Evolutionary conservation across 2,888 invertebrate species (phyloP).

Genomic region (Caenorhabditis sp.): DNA sequence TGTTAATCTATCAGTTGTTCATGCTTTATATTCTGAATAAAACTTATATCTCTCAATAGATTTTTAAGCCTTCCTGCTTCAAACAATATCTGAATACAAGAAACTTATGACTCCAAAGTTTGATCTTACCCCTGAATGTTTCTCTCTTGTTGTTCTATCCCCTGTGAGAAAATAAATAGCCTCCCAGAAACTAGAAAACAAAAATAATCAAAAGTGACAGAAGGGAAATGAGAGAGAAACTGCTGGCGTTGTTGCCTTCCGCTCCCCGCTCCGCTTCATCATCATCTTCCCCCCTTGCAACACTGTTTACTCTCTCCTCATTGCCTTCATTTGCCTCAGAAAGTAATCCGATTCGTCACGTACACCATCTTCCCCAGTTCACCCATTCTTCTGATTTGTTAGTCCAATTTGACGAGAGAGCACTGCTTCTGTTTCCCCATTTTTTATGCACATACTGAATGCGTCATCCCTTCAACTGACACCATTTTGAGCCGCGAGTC

Average conservation of each 20-base stretch:
- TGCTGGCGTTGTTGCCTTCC: no score
- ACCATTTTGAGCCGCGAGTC: slow-evolving; percentile 14
- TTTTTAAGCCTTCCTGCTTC: not conserved
- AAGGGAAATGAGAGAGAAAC: slow-evolving; percentile 21
- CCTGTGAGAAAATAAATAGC: no score
- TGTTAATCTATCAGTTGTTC: slow-evolving; percentile 1
- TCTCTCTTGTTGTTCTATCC: not conserved
- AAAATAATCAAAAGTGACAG: slow-evolving; percentile 37
- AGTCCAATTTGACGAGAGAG: slow-evolving; percentile 23
- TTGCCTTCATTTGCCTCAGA: slow-evolving; percentile 10
- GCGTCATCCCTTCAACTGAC: slow-evolving; percentile 14
- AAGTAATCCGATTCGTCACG: slow-evolving; percentile 30
- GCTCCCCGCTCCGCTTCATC: no score
- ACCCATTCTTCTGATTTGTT: slow-evolving; percentile 39
- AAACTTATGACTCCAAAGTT: no score
- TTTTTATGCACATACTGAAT: slow-evolving; percentile 49
- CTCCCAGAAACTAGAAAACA: slow-evolving; percentile 1
- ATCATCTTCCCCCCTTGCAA: slow-evolving; percentile 15
- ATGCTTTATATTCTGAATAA: no score
- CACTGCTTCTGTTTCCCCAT: slow-evolving; percentile 16
- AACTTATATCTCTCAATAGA: not conserved
- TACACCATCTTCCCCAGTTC: slow-evolving; percentile 15
- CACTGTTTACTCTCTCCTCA: slow-evolving; percentile 30
- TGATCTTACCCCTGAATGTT: no score
- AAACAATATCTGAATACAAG: no score